Evolutionary conservation across 2,888 invertebrate species (phyloP).

Genomic region (Julus scandinavius): DNA sequence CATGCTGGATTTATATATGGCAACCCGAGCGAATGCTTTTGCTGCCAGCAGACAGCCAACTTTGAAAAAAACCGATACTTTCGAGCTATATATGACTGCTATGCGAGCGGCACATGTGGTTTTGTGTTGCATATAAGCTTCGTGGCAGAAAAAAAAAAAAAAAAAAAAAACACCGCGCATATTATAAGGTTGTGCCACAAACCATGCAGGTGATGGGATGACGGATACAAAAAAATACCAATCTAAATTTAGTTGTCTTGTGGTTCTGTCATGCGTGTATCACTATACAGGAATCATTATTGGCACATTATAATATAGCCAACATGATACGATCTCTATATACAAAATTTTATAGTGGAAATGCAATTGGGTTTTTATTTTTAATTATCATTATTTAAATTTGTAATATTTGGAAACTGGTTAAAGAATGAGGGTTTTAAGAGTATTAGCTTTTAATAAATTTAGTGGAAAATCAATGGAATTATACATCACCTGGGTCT

Average conservation of each 20-base stretch:
- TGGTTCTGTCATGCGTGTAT: neutral
- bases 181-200: neutral
- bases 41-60: neutral
- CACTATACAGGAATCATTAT: neutral
- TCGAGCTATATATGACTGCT: neutral
- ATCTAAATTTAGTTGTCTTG: neutral
- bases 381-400: too few species aligned
- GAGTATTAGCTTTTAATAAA: too few species aligned
- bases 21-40: neutral
- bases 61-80: slow-evolving; percentile 19
- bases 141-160: neutral
- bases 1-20: neutral
- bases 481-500: too few species aligned
- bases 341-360: too few species aligned
- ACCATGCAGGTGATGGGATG: neutral
- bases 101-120: neutral
- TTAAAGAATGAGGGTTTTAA: too few species aligned
- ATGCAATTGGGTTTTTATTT: too few species aligned
- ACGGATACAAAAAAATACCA: neutral
- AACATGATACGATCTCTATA: too few species aligned
- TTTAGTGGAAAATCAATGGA: too few species aligned
- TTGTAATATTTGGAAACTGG: too few species aligned
- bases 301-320: neutral
- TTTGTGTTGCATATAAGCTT: neutral
- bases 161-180: neutral